phyloP scores from a whole-genome alignment of 2,113 vertebrate genomes.

The Grammomys surdaster region DNA sequence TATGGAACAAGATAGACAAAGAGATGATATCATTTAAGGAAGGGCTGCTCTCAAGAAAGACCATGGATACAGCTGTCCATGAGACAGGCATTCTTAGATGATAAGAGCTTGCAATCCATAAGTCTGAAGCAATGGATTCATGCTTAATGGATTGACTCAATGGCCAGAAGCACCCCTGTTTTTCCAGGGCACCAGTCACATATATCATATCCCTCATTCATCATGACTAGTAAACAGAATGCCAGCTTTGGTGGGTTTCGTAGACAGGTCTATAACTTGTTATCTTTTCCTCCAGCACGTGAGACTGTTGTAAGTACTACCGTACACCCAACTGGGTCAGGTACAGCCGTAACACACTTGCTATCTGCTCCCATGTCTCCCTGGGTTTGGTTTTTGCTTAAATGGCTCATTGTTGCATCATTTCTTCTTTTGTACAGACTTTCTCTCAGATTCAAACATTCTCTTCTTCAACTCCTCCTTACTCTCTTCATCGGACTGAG shows the following conservation, averaged over 20 bases:
- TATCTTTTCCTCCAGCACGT: background rate
- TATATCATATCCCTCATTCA: background rate
- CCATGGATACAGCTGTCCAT: background rate
- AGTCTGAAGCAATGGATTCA: background rate
- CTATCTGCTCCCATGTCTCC: background rate
- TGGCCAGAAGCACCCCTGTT: background rate
- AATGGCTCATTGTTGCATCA: background rate
- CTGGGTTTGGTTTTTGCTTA: background rate
- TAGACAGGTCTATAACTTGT: background rate
- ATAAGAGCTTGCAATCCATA: background rate
- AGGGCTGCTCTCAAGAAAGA: background rate
- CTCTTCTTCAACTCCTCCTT: background rate
- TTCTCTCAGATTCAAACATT: background rate
- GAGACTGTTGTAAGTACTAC: background rate
- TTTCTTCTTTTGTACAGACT: background rate
- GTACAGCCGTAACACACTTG: background rate
- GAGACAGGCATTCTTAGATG: background rate
- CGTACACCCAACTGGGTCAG: background rate
- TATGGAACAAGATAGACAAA: slow-evolving; percentile 18
- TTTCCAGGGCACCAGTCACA: background rate
- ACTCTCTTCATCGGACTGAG: background rate
- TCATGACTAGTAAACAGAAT: background rate
- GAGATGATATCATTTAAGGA: background rate
- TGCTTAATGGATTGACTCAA: background rate
- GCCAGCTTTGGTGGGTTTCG: background rate